Base-by-base conservation (phyloP, 1,140 invertebrate species). In the Mycetomoellerius zeteki region DNA sequence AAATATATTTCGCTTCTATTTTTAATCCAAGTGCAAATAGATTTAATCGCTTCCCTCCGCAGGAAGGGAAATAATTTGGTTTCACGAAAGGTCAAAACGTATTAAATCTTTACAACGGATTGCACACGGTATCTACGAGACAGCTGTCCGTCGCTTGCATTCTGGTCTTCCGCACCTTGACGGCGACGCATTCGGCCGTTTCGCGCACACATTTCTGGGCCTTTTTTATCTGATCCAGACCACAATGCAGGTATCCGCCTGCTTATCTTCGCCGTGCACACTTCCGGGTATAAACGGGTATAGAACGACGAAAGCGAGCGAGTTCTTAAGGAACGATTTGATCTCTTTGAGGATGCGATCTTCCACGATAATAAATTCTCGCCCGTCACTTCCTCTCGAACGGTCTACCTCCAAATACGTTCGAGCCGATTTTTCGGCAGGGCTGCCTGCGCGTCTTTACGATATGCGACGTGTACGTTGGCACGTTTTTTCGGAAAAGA, bases 191-290 rank as follows among this genome's bases (percentile, higher is more conserved):
- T 71, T 60, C 65, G 78, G 78, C 65, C 78, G 80, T 75, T 60
- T 84, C 80, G 37, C 80, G 54, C 54, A 37, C 62, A 71, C 30
- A 27, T 84, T 84, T 75, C 80, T 84, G 54, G 69, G 80, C 12
- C 52, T 60, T 84, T 82, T 84, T 84, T 84, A 84, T 84, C 80
- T 73, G 80, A 84, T 84, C 69, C 80, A 84, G 80, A 84, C 80
- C 80, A 84, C 80, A 84, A 84, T 84, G 69, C 69, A 82, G 19
- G 80, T 84, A 84, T 75, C 80, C 80, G 80, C 69, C 80, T 54
- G 69, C 47, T 75, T 75, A 73, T 84, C 80, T 72, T 30, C 67
- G 50, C 67, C 33, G 80, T n/a, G 69, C 80, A 50, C 54, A 60
- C 80, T 84, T 84, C 80, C 80, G 80, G 80, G 30, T 84, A 60